phyloP scores from a whole-genome alignment of 1,140 invertebrate species.

The Elysia chlorotica region DNA sequence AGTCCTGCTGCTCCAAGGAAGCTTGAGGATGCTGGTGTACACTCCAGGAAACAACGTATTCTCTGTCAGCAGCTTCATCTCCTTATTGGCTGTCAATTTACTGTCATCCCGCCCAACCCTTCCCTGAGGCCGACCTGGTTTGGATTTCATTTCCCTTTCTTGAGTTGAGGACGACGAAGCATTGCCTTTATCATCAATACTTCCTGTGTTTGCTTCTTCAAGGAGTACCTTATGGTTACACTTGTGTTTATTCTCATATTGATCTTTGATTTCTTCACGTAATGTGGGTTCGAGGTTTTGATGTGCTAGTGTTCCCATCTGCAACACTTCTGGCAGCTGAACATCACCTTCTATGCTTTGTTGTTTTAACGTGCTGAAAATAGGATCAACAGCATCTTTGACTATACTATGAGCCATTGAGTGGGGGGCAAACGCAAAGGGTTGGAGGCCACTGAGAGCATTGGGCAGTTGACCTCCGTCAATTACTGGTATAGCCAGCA shows the following conservation, averaged over 20 bases:
- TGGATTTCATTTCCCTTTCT: background rate
- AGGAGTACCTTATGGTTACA: background rate
- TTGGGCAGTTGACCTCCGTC: too few species aligned
- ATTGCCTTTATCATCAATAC: background rate
- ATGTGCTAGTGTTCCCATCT: background rate
- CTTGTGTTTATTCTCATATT: background rate
- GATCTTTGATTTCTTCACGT: background rate
- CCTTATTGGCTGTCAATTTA: slow-evolving; percentile 26
- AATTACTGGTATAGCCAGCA: too few species aligned
- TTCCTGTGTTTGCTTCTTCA: background rate
- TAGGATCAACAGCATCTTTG: too few species aligned
- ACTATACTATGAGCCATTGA: background rate
- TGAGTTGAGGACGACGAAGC: background rate
- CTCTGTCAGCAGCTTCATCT: slow-evolving; percentile 53
- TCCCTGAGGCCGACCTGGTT: slow-evolving; percentile 20
- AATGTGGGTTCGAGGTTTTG: background rate
- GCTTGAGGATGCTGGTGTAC: slow-evolving; percentile 54
- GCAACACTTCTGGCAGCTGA: too few species aligned
- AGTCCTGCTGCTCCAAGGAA: slow-evolving; percentile 49
- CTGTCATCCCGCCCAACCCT: slow-evolving; percentile 16
- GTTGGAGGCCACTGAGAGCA: background rate
- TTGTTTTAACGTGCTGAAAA: too few species aligned
- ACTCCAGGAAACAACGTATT: slow-evolving; percentile 49
- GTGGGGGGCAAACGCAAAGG: slow-evolving; percentile 10
- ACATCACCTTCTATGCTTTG: too few species aligned